Evolutionary conservation across 1,140 invertebrate species (phyloP), one percentile per base, ranked within the genome.

Genomic region (Nephila pilipes): DNA sequence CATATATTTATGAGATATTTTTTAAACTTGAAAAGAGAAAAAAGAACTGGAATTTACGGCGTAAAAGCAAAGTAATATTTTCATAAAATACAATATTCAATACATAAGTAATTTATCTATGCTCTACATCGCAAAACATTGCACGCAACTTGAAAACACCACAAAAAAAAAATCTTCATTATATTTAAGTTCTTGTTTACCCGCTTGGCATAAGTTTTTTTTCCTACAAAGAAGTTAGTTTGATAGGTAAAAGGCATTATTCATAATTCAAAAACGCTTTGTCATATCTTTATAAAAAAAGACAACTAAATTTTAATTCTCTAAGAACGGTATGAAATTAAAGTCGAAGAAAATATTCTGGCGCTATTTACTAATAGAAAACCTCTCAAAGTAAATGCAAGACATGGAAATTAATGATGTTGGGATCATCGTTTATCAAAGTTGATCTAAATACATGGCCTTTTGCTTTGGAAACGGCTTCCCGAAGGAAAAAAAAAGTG

Each of bases 291-390:
- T 16, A 18, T 25, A 32, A 18, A 36, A 75, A 75, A 75, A 75
- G 29, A 75, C 29, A 20, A 16, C 69, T 20, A 75, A 75, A 75
- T 75, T 75, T 75, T 75, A 75, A 75, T 75, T 75, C 69, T 75
- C 18, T 29, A 4, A 8, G 69, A 75, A 75, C 32, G 29, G 69
- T 32, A 32, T 18, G 25, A 36, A 75, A 75, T 75, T 75, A 75
- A 75, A 75, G 69, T 18, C 36, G 25, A 36, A 10, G 29, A 16
- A 75, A 75, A 75, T 75, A 75, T 75, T 22, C 29, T 16, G 2
- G 5, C 65, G 25, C 65, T 32, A 75, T 18, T 75, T 75, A 1
- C 29, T 75, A 75, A 75, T 75, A 36, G 69, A 75, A 75, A 75
- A 75, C 69, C 69, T 75, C 32, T 36, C 29, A 32, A 75, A 65